Evolutionary conservation across 1,140 invertebrate species (phyloP), one percentile per base, ranked within the genome.

Genomic region (Heliconius hermathena): DNA sequence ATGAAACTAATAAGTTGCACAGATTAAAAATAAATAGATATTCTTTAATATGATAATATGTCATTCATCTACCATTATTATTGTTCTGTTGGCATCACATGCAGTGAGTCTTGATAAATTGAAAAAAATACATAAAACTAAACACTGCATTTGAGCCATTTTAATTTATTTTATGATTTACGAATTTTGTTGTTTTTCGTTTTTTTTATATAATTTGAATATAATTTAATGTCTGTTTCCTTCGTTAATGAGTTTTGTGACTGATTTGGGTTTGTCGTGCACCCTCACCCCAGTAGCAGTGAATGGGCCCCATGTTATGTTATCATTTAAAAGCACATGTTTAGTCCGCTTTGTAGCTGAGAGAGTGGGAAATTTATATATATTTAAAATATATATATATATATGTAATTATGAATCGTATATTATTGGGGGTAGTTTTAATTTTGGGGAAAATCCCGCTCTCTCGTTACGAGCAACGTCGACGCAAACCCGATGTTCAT

Each of bases 191-290:
- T 77, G 72, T 82, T 84, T 83, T 41, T 46, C 13, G 13, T 46
- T 73, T 85, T 79, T 49, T 79, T 52, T 52, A 6, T 52, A 71
- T 41, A 76, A 78, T 87, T 81, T 81, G 36, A 66, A 60, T 85
- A 81, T 87, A 71, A 82, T 84, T 87, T 83, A 78, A 83, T 54
- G 78, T 81, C 80, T 86, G 76, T 87, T 82, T 78, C 82, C 82
- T 84, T 83, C 77, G 76, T 83, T 83, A 78, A 77, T 90, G 81
- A 85, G 84, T 52, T 89, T 89, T 86, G 87, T 91, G 83, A 83
- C 78, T 80, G 71, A 76, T 78, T 87, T 89, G 88, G 89, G 89
- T 82, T 90, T 89, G 88, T 89, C 87, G 83, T 89, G 90, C 89
- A 90, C 89, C 85, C 84, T 82, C 86, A 84, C 84, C 85, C 89